These are phyloP conservation scores for Takifugu ocellatus DNA, from an alignment of 2,797 vertebrate species.

Conservation along the genomic window DNA sequence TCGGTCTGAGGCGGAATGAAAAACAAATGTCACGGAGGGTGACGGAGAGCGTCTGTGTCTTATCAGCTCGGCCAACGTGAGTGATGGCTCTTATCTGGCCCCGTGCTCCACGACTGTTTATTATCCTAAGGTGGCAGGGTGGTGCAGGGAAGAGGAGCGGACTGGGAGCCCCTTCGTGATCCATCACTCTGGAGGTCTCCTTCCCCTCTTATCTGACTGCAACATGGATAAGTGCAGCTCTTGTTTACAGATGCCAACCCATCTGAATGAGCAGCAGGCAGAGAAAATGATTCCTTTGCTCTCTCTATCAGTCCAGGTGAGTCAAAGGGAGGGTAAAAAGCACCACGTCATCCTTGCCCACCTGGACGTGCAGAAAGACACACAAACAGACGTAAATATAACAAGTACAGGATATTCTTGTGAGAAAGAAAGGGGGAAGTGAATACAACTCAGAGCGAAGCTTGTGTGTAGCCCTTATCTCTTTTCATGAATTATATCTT, in stretches of 20 bases:
- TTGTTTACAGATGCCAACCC: slow-evolving; percentile 70
- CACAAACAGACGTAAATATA: slow-evolving; percentile 12
- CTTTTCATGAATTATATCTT: slow-evolving; percentile 59
- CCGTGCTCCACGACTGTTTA: slow-evolving; percentile 75
- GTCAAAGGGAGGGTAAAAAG: slow-evolving; percentile 61
- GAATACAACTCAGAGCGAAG: slow-evolving; percentile 42
- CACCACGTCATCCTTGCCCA: slow-evolving; percentile 43
- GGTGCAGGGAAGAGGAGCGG: slow-evolving; percentile 71
- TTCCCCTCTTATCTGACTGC: slow-evolving; percentile 73
- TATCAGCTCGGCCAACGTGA: slow-evolving; percentile 76
- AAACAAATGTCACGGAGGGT: slow-evolving; percentile 78
- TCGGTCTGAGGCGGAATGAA: slow-evolving; percentile 76
- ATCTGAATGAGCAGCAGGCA: slow-evolving; percentile 71
- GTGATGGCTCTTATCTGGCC: slow-evolving; percentile 80
- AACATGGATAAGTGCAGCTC: slow-evolving; percentile 73
- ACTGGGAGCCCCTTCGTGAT: slow-evolving; percentile 72
- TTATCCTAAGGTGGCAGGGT: slow-evolving; percentile 79
- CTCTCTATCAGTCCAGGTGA: slow-evolving; percentile 70
- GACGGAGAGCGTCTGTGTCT: slow-evolving; percentile 79
- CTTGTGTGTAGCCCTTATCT: slow-evolving; percentile 67
- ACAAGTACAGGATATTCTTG: slow-evolving; percentile 35
- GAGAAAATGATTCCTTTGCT: slow-evolving; percentile 69
- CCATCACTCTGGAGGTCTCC: slow-evolving; percentile 75
- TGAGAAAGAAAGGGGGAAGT: slow-evolving; percentile 46
- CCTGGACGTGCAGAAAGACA: background rate